phyloP scores from a whole-genome alignment of 2,113 vertebrate genomes.

The Chamaetylas fuelleborni region DNA sequence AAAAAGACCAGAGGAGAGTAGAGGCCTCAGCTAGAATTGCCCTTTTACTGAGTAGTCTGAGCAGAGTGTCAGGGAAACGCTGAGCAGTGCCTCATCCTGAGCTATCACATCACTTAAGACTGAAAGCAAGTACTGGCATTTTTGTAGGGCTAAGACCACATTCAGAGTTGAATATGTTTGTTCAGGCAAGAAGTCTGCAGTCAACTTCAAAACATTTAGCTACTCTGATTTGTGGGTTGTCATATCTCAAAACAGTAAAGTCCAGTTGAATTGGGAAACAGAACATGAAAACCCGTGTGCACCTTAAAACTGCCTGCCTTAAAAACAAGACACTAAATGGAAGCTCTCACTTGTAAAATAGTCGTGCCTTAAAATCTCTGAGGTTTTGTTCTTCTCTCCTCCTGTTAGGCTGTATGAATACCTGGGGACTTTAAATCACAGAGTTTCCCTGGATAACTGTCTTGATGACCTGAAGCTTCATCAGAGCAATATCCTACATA shows the following conservation, averaged over 20 bases:
- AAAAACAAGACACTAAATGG: background rate
- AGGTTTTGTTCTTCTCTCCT: background rate
- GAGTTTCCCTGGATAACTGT: background rate
- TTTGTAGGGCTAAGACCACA: background rate
- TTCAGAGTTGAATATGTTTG: background rate
- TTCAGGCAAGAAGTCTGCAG: background rate
- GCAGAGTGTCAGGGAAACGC: background rate
- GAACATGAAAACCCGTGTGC: background rate
- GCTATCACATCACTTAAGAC: background rate
- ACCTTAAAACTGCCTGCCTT: background rate
- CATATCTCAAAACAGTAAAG: background rate
- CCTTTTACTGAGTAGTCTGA: background rate
- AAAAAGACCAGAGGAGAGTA: background rate
- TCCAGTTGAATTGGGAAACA: background rate
- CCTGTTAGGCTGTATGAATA: background rate
- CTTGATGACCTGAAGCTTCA: background rate
- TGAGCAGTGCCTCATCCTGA: background rate
- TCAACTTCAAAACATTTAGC: background rate
- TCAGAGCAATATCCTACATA: background rate
- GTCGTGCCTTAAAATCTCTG: background rate
- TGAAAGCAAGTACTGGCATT: background rate
- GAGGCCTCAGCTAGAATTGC: background rate
- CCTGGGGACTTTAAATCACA: background rate
- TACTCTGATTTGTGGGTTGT: background rate
- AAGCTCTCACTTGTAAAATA: background rate